phyloP scores from a whole-genome alignment of 2,797 vertebrate genomes.

The Hydrolagus colliei region DNA sequence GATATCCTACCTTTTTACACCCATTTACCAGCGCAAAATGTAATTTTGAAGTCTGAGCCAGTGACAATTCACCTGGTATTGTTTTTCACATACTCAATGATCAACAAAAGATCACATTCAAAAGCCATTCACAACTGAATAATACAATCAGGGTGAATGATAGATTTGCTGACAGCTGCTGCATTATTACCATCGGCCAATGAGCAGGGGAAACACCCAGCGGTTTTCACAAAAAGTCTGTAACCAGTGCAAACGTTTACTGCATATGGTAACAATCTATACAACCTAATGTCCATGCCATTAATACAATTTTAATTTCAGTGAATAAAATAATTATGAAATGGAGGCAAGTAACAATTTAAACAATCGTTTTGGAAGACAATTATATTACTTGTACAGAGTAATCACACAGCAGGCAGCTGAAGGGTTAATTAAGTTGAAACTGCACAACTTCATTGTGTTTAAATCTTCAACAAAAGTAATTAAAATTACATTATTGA shows the following conservation, averaged over 20 bases:
- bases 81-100: background rate
- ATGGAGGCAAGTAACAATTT: background rate
- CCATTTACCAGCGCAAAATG: background rate
- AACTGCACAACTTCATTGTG: too few species aligned
- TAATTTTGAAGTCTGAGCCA: background rate
- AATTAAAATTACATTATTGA: background rate
- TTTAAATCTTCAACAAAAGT: background rate
- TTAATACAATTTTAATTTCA: background rate
- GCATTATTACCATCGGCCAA: background rate
- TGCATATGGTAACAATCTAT: too few species aligned
- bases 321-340: background rate
- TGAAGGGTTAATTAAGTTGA: background rate
- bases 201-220: too few species aligned
- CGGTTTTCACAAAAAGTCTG: background rate
- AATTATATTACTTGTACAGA: background rate
- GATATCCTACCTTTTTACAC: too few species aligned
- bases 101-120: background rate
- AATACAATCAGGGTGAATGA: background rate
- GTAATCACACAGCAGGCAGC: too few species aligned
- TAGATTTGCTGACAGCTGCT: background rate
- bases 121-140: background rate
- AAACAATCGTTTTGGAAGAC: constrained; percentile 1
- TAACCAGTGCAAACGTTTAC: background rate
- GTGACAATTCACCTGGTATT: background rate
- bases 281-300: background rate